Conservation (phyloP, 2,797 vertebrate genomes). For the Gallinago solitaria region DNA sequence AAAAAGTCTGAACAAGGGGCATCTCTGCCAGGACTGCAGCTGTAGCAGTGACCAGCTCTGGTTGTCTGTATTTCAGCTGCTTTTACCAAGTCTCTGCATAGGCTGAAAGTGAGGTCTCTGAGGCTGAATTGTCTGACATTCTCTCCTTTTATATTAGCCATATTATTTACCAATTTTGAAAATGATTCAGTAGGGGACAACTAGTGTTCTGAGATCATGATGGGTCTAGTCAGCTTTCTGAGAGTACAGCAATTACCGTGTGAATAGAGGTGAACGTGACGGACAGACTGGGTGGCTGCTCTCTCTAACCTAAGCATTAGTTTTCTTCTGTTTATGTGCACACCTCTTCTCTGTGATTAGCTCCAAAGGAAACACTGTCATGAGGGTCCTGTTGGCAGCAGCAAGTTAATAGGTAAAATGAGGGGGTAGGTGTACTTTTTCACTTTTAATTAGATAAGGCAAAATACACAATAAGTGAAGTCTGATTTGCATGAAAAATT, state of each 20-base stretch:
- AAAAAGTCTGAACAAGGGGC: neutral
- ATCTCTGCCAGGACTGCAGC: neutral
- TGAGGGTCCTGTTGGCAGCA: neutral
- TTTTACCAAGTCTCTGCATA: neutral
- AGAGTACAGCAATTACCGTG: neutral
- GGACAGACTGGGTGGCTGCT: neutral
- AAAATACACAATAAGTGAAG: neutral
- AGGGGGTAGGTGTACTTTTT: neutral
- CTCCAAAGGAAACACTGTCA: neutral
- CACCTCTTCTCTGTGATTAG: neutral
- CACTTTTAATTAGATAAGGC: constrained; percentile 26
- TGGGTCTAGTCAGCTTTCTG: neutral
- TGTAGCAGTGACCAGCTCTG: neutral
- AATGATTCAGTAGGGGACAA: constrained; percentile 12
- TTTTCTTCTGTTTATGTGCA: neutral
- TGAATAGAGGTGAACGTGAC: neutral
- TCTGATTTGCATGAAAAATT: constrained; percentile 20
- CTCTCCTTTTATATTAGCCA: neutral
- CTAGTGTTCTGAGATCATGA: constrained; percentile 16
- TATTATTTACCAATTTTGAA: constrained; percentile 42
- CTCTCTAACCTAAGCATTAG: neutral
- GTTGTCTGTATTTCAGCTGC: neutral
- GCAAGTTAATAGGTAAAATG: neutral
- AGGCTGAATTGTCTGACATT: neutral
- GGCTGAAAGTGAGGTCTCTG: neutral